Percentiles rank a stretch among this genome's conserved stretches.
Conservation (phyloP, 1,140 invertebrate species). For the Drosophila rufa region DNA sequence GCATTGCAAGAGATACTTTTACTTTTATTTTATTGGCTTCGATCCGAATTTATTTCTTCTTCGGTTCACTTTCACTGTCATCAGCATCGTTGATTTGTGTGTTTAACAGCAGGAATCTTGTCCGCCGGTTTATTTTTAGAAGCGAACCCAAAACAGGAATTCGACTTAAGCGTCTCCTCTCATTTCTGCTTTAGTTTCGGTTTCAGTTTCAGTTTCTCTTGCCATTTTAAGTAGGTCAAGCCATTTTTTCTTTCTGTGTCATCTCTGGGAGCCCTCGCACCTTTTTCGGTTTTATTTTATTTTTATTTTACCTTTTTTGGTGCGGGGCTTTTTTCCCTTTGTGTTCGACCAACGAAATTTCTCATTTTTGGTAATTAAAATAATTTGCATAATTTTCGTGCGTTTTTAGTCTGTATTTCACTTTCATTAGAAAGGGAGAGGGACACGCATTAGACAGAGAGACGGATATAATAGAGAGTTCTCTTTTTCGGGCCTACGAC, state of each 20-base stretch:
- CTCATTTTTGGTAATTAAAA: slow-evolving; percentile 81
- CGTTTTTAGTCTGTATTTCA: slow-evolving; percentile 60
- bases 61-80: slow-evolving; percentile 58
- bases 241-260: slow-evolving; percentile 40
- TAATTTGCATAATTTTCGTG: slow-evolving; percentile 84
- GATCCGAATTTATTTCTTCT: slow-evolving; percentile 34
- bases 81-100: slow-evolving; percentile 50
- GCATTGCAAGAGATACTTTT: slow-evolving; percentile 27
- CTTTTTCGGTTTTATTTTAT: slow-evolving; percentile 57
- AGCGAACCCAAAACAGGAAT: slow-evolving; percentile 53
- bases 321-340: slow-evolving; percentile 7
- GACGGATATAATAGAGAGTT: slow-evolving; percentile 3
- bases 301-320: slow-evolving; percentile 31
- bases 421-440: slow-evolving; percentile 80
- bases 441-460: background rate
- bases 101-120: slow-evolving; percentile 46
- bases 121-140: slow-evolving; percentile 52
- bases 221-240: slow-evolving; percentile 78
- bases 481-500: slow-evolving; percentile 70
- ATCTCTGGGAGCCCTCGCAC: slow-evolving; percentile 67
- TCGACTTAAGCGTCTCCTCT: slow-evolving; percentile 41
- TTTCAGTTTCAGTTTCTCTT: slow-evolving; percentile 70
- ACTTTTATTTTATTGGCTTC: slow-evolving; percentile 39
- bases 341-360: slow-evolving; percentile 53
- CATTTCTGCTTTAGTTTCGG: slow-evolving; percentile 26